Base-by-base conservation (phyloP, 2,797 vertebrate species). In the Muscicapa striata region DNA sequence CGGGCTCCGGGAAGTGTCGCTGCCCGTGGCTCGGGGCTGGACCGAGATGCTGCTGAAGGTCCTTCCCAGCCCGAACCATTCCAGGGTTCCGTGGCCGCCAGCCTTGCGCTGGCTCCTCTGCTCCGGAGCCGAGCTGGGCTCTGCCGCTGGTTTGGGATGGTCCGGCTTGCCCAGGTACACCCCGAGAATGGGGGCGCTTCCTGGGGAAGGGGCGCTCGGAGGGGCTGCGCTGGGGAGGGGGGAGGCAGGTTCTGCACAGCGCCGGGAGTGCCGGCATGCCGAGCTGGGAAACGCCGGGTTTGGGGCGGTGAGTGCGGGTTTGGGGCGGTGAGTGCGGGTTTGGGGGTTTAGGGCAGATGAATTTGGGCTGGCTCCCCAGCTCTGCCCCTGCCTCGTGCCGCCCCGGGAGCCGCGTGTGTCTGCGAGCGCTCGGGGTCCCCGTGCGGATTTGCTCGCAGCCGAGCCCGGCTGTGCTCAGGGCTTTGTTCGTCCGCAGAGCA, bases 71-170 rank as follows among this genome's bases (percentile, higher is more conserved):
- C 61, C 76, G 2, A 16, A 26, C 13, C 61, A 0, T 46, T 52
- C 40, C 52, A 0, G 10, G 45, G 1, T 24, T 43, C 58, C 13
- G 43, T 5, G 49, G 13, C 4, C 58, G 2, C 8, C 52, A 4
- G n/a, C 13, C 36, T n/a, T 63, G 7, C 3, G 66, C 2, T 13
- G n/a, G 2, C 46, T 54, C 19, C 19, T 29, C 15, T 11, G 63
- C 84, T 38, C 66, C 13, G 88, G 57, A 49, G 9, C 19, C 41
- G 0, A 9, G 68, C 59, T 26, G 82, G 36, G 59, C 43, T 69
- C 57, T 45, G 46, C 36, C 41, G 0, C 46, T 20, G 78, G 0
- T 34, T 70, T 59, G 38, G 84, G 90, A 41, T 22, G 12, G 79
- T 82, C 59, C 52, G 10, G 52, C 13, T 24, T 10, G 68, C 72